Base-by-base conservation (phyloP, 2,797 vertebrate genomes). In the Leucoraja ocellata region DNA sequence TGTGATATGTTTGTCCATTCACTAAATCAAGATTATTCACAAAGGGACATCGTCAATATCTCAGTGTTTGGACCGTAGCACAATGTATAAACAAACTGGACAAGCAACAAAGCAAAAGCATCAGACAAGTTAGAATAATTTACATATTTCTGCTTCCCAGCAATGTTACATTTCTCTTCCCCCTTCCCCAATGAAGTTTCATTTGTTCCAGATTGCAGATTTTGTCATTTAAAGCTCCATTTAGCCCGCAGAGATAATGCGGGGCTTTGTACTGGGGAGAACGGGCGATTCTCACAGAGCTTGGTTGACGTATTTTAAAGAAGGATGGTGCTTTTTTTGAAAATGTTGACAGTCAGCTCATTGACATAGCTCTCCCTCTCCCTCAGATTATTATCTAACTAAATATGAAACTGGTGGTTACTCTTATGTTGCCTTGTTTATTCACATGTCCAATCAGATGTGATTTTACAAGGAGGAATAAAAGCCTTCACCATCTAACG, bases 151-250 rank as follows among this genome's bases (percentile, higher is more conserved):
- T 21, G 2, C 76, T 28, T 74, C 71, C 71, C 68, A 92, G 71
- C 36, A 54, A 2, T 74, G 36, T 23, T 76, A 10, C 10, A 54
- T 91, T 79, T 71, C n/a, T 91, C 54, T 71, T 90, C 8, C 88
- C 46, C 16, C 71, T 54, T 46, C 46, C 25, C 39, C 71, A 7
- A 23, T 16, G 25, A 92, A 76, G 90, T 39, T 92, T 92, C 71
- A 92, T 92, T 92, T 92, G 65, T 76, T 92, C 71, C 71, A 74
- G 71, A 25, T 11, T 73, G 90, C 71, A 92, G 18, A 32, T 46
- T 73, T 92, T 92, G 90, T 76, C 54, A 58, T 92, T 92, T 74
- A 92, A 54, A 73, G 65, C 23, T 74, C n/a, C 68, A 54, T 58
- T 54, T 74, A 74, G 36, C 71, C 71, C 32, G 14, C 71, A 68